Percentiles rank a stretch among this genome's conserved stretches.
Evolutionary conservation across 2,888 invertebrate genomes (phyloP).

Genomic region (Epirrhoe alternata): DNA sequence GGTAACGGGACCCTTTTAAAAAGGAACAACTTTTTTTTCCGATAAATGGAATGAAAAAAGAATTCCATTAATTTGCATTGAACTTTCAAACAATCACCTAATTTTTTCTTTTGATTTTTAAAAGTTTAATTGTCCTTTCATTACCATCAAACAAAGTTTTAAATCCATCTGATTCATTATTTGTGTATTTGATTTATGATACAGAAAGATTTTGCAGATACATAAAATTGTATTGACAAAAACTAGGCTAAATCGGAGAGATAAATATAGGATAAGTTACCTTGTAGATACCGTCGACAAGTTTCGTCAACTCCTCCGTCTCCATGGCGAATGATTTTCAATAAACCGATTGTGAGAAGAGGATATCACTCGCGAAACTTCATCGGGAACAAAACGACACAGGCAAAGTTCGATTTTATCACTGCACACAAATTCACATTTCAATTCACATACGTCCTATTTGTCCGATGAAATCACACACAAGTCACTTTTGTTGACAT

Average conservation of each 20-base stretch:
- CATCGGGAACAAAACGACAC: conserved; percentile 69
- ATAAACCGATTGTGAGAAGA: conserved; percentile 61
- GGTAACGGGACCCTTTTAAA: conserved; percentile 27
- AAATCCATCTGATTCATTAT: conserved; percentile 6
- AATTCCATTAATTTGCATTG: conserved; percentile 41
- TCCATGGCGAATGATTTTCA: conserved; percentile 86
- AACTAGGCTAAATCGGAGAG: conserved; percentile 3
- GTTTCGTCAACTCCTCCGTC: conserved; percentile 95
- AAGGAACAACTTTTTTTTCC: conserved; percentile 36
- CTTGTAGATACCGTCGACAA: conserved; percentile 96
- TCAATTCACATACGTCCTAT: conserved; percentile 64
- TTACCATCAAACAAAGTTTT: conserved; percentile 10
- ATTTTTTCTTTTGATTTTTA: conserved; percentile 34
- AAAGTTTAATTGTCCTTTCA: conserved; percentile 31
- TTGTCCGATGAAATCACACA: conserved; percentile 64
- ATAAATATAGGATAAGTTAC: conserved; percentile 75
- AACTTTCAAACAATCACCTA: conserved; percentile 38
- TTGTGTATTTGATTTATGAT: neutral
- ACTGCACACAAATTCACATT: conserved; percentile 80
- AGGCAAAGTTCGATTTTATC: conserved; percentile 71
- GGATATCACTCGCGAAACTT: conserved; percentile 75
- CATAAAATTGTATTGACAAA: conserved; percentile 1
- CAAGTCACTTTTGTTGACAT: conserved; percentile 74
- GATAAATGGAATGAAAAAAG: conserved; percentile 41
- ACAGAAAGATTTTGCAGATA: neutral